These are phyloP conservation scores for Scarus forsteni DNA, from an alignment of 2,797 vertebrate genomes.

Conservation along the genomic window DNA sequence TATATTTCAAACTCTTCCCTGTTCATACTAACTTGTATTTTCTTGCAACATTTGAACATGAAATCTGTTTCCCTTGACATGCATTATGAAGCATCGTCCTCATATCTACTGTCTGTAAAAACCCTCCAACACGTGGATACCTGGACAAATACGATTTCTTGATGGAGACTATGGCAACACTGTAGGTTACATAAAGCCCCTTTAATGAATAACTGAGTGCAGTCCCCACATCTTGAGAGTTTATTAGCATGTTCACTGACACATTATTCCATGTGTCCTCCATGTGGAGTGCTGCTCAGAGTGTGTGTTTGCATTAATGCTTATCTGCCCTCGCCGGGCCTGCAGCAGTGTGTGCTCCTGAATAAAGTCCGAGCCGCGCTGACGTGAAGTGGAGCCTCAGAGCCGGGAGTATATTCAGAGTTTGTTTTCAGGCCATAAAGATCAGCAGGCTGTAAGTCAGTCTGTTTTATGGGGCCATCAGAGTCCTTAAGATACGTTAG, in stretches of 20 bases:
- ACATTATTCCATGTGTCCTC: slow-evolving; percentile 13
- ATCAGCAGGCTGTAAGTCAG: slow-evolving; percentile 26
- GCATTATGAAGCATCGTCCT: no score
- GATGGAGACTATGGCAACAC: slow-evolving; percentile 35
- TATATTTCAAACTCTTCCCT: no score
- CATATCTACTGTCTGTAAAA: neutral
- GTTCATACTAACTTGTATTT: no score
- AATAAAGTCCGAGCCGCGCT: neutral
- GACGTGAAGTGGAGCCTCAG: slow-evolving; percentile 27
- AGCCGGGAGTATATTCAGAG: slow-evolving; percentile 32
- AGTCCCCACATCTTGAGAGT: slow-evolving; percentile 11
- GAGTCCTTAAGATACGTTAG: slow-evolving; percentile 1
- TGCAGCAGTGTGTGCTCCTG: slow-evolving; percentile 1
- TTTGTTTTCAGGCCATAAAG: slow-evolving; percentile 51
- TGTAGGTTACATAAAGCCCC: neutral
- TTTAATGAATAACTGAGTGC: slow-evolving; percentile 16
- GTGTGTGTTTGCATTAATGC: slow-evolving; percentile 14
- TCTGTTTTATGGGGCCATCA: slow-evolving; percentile 34
- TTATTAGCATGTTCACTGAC: slow-evolving; percentile 21
- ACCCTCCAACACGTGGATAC: slow-evolving; percentile 4
- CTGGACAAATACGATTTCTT: neutral
- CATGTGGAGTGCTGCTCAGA: slow-evolving; percentile 14
- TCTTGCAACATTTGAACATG: no score
- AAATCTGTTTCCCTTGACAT: no score
- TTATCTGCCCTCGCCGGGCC: neutral